Percentiles rank a stretch among this genome's conserved stretches.
These are phyloP conservation scores for Calephelis nemesis DNA, from an alignment of 1,140 invertebrate species.

Conservation along the genomic window DNA sequence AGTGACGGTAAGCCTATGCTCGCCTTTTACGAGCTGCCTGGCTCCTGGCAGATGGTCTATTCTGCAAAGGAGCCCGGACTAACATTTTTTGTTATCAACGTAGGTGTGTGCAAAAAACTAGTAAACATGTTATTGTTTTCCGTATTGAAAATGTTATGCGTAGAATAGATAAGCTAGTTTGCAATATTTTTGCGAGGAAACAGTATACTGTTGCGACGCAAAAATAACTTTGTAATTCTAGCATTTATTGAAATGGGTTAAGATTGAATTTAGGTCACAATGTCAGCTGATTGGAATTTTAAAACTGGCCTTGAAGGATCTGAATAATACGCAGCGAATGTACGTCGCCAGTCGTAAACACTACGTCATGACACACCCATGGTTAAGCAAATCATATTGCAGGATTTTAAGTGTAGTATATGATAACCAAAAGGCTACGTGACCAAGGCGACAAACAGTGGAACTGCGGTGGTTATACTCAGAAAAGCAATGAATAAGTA, in stretches of 20 bases:
- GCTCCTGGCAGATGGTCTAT: no score
- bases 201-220: slow-evolving; percentile 7
- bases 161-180: slow-evolving; percentile 12
- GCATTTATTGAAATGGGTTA: slow-evolving; percentile 38
- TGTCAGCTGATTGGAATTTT: slow-evolving; percentile 41
- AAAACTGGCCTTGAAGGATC: slow-evolving; percentile 58
- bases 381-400: slow-evolving; percentile 50
- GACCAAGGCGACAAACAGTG: no score
- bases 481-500: no score
- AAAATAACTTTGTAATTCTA: slow-evolving; percentile 30
- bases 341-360: slow-evolving; percentile 48
- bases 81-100: no score
- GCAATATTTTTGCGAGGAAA: slow-evolving; percentile 11
- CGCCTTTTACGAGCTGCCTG: no score
- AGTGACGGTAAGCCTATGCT: no score
- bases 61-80: no score
- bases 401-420: slow-evolving; percentile 15
- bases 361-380: slow-evolving; percentile 75
- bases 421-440: background rate
- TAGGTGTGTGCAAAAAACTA: slow-evolving; percentile 14
- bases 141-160: slow-evolving; percentile 14
- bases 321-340: slow-evolving; percentile 67
- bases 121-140: slow-evolving; percentile 32
- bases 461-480: no score
- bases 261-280: slow-evolving; percentile 48